Conservation (phyloP, 2,113 vertebrate species). For the human region DNA sequence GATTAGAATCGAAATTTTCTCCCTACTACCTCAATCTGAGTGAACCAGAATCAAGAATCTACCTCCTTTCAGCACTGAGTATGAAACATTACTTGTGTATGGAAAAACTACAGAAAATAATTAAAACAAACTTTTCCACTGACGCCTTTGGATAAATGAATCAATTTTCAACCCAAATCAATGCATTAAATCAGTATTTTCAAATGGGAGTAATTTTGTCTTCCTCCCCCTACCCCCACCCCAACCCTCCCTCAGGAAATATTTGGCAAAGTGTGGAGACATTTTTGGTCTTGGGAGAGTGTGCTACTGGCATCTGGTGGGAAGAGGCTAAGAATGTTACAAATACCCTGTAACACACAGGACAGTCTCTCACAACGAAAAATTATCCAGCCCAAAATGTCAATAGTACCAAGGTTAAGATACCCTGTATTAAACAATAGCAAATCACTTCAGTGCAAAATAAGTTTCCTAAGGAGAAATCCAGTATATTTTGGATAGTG, state of each 20-base stretch:
- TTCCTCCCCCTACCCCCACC: too few relatives aligned
- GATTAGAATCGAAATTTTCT: not conserved
- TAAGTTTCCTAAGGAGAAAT: not conserved
- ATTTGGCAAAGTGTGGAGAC: not conserved
- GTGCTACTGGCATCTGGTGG: not conserved
- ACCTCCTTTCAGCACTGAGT: not conserved
- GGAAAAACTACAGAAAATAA: not conserved
- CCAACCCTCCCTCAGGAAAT: not conserved
- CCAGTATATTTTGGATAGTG: not conserved
- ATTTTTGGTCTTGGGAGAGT: not conserved
- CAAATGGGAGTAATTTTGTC: not conserved
- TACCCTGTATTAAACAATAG: not conserved
- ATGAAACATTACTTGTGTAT: not conserved
- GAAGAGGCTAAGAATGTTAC: not conserved
- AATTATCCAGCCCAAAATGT: not conserved
- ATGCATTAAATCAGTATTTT: not conserved
- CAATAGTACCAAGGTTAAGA: not conserved
- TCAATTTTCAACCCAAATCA: not conserved
- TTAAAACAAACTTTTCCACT: not conserved
- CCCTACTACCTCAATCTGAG: not conserved
- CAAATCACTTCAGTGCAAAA: not conserved
- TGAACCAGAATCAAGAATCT: not conserved
- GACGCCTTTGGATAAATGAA: not conserved
- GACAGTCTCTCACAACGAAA: too few relatives aligned
- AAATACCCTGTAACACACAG: not conserved